Evolutionary conservation across 2,113 vertebrate genomes (phyloP).

Genomic region (Pungitius pungitius): DNA sequence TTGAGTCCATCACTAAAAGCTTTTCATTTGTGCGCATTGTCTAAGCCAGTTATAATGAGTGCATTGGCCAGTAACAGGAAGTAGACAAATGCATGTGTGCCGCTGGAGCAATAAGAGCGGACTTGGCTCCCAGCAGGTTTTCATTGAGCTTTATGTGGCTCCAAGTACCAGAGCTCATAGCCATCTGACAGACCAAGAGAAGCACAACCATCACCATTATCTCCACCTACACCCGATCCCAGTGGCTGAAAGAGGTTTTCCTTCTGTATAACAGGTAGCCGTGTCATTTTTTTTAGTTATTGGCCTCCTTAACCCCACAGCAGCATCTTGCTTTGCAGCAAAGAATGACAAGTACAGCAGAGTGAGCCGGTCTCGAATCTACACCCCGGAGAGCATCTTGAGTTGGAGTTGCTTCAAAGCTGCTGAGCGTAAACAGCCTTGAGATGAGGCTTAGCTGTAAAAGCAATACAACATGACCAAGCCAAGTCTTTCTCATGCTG

Average conservation of each 20-base stretch:
- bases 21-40: slow-evolving; percentile 64
- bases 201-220: slow-evolving; percentile 35
- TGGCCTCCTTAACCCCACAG: slow-evolving; percentile 26
- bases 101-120: slow-evolving; percentile 62
- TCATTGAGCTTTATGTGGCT: slow-evolving; percentile 62
- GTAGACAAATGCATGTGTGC: slow-evolving; percentile 61
- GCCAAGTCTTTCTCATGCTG: slow-evolving; percentile 60
- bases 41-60: slow-evolving; percentile 69
- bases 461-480: slow-evolving; percentile 61
- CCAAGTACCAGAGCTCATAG: slow-evolving; percentile 56
- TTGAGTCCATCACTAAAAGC: slow-evolving; percentile 58
- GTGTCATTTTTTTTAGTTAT: slow-evolving; percentile 31
- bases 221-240: slow-evolving; percentile 39
- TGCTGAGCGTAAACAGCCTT: slow-evolving; percentile 64
- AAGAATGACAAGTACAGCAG: slow-evolving; percentile 33
- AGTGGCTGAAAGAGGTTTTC: slow-evolving; percentile 23
- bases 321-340: slow-evolving; percentile 12
- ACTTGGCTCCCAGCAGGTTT: slow-evolving; percentile 62
- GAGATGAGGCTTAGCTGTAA: slow-evolving; percentile 62
- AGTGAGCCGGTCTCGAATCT: slow-evolving; percentile 51
- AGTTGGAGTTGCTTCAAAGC: slow-evolving; percentile 68
- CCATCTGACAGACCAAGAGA: slow-evolving; percentile 44
- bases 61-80: slow-evolving; percentile 68
- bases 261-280: slow-evolving; percentile 37
- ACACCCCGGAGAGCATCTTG: slow-evolving; percentile 66